Evolutionary conservation across 2,113 vertebrate species (phyloP), one percentile per base, ranked within the genome.

Genomic region (Gymnocephalus cernua): DNA sequence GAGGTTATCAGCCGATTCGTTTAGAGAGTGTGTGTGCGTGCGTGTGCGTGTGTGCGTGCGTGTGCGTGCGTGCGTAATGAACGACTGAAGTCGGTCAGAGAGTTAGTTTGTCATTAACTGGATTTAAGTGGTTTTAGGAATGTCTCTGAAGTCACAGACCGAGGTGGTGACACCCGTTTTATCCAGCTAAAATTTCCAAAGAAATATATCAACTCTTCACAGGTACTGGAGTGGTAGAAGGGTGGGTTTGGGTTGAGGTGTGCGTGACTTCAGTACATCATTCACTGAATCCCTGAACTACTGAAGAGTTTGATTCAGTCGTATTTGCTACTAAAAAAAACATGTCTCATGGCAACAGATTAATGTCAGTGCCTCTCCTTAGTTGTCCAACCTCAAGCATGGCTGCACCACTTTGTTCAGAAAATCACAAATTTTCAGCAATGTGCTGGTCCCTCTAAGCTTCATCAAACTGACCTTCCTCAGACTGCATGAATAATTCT

Each of bases 131-230:
- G 4, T 47, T 13, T 18, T 9, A 64, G 50, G 61, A 56, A 64
- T 15, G 21, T 65, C 57, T 71, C 23, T 19, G 62, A 69, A 18
- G 56, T 50, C n/a, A 71, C 41, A 23, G 63, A 65, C 32, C n/a
- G 13, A 18, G 8, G 56, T 21, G 12, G 8, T 64, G 1, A 27
- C 21, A 23, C 10, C 16, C 4, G 9, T 1, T 69, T 82, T 12
- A 50, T 11, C 11, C 10, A 9, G 11, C 56, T 67, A 29, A 2
- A 1, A 19, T 48, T 66, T 27, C 16, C 11, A 71, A 14, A 59
- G 45, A 1, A 51, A 64, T 53, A 2, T 10, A 19, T 19, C 2
- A 11, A 9, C 21, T 12, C 18, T 7, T 51, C 1, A 13, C 4
- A 4, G 11, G 15, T 19, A 6, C 53, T 16, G 18, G 2, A 50